Evolutionary conservation across 2,888 invertebrate genomes (phyloP), one percentile per base, ranked within the genome.

Genomic region (Hydriomena furcata): DNA sequence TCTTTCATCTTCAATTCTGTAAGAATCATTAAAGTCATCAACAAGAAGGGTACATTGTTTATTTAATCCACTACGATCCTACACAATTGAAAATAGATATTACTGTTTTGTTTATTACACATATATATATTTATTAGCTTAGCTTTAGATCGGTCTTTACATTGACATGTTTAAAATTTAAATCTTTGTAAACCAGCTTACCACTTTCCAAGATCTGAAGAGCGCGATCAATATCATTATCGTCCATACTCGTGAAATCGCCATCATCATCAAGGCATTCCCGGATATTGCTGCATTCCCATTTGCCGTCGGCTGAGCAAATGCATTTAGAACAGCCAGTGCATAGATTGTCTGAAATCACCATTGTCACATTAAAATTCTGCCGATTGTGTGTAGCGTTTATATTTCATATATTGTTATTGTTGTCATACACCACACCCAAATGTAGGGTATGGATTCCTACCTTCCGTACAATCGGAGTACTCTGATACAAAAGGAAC

Each of bases 401-500:
- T n/a, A n/a, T n/a, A 20, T 8, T 17, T 17, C 4, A 17, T 4
- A 3, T 17, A 27, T 10, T n/a, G n/a, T 27, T 28, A 28, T 28
- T 27, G 8, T n/a, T 17, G 17, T 4, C 17, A 4, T 17, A 3
- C 17, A 4, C 4, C 17, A 17, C 4, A 17, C 4, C 17, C 17
- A 4, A 17, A 3, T 3, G 17, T 17, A 3, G 2, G 2, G 4
- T 17, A 17, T 17, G 2, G 8, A 13, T 30, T 52, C 79, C 77
- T 67, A 88, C 88, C 79, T 17, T 78, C 76, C 36, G 71, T 76
- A 44, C 89, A 89, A 41, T 87, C 81, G 0, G 76, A 68, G 46
- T 87, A 87, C 44, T 77, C 68, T 0, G 88, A 88, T 0, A 87
- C 67, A 30, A 72, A 84, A 1, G 89, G 88, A 1, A 84, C 58